Percentiles rank a stretch among this genome's conserved stretches.
Evolutionary conservation across 2,888 invertebrate genomes (phyloP).

Genomic region (Theretra japonica): DNA sequence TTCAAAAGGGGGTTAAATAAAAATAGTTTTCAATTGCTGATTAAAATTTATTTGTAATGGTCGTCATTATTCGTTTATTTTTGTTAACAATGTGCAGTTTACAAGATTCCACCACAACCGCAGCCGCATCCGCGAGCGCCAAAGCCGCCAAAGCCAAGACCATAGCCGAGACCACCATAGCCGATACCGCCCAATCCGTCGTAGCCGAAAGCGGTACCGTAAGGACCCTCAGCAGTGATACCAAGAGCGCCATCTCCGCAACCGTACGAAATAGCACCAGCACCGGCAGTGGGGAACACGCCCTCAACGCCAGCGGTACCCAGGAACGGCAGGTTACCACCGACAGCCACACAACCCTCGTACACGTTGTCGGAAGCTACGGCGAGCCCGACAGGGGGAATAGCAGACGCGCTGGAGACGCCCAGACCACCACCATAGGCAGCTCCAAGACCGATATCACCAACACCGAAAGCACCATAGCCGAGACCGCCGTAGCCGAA

Average conservation of each 20-base stretch:
- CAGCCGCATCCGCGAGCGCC: neutral
- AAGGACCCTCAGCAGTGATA: conserved; percentile 17
- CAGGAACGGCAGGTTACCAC: conserved; percentile 31
- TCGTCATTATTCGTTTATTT: no score
- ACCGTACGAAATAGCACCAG: conserved; percentile 39
- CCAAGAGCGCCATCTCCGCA: conserved; percentile 40
- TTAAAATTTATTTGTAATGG: no score
- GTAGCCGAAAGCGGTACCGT: conserved; percentile 34
- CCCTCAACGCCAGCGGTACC: conserved; percentile 29
- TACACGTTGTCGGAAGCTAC: conserved; percentile 31
- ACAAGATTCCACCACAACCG: neutral
- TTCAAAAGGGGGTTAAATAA: no score
- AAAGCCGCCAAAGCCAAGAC: neutral
- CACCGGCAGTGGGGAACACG: conserved; percentile 27
- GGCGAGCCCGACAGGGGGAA: conserved; percentile 33
- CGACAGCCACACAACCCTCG: conserved; percentile 26
- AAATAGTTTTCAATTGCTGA: no score
- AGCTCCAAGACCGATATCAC: conserved; percentile 21
- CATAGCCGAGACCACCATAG: neutral
- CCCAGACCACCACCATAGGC: conserved; percentile 29
- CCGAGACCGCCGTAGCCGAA: conserved; percentile 2
- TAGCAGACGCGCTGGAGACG: conserved; percentile 17
- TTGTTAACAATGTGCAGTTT: no score
- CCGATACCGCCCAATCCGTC: neutral
- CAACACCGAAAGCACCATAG: conserved; percentile 15